Percentiles rank a stretch among this genome's conserved stretches.
These are phyloP conservation scores for Taeniopygia guttata DNA, from an alignment of 2,797 vertebrate genomes.

Conservation along the genomic window DNA sequence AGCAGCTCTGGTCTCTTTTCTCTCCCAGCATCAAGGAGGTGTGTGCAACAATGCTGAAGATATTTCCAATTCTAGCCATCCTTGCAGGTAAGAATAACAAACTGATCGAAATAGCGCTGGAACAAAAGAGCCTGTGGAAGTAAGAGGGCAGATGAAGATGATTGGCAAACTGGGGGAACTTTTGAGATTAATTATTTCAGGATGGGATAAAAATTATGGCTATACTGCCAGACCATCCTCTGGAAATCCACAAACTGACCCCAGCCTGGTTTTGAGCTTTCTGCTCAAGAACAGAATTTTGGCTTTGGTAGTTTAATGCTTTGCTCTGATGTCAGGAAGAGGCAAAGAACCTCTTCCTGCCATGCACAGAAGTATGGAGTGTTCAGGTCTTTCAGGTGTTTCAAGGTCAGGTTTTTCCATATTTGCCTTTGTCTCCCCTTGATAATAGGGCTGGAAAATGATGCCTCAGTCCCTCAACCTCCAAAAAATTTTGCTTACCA, in stretches of 20 bases:
- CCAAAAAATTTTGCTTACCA: neutral
- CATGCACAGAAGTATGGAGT: neutral
- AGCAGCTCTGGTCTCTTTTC: conserved; percentile 1
- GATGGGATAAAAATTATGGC: neutral
- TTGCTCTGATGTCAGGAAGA: neutral
- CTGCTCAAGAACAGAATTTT: neutral
- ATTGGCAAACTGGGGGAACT: neutral
- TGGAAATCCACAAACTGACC: neutral
- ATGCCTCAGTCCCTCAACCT: neutral
- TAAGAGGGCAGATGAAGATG: neutral
- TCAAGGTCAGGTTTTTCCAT: neutral
- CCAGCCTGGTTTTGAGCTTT: neutral
- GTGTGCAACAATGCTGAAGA: conserved; percentile 51
- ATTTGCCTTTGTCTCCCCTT: neutral
- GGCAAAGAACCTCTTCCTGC: neutral
- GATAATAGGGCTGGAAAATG: neutral
- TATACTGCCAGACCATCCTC: neutral
- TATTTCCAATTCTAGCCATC: conserved; percentile 56
- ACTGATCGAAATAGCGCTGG: neutral
- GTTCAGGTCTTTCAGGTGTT: neutral
- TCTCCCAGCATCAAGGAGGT: neutral
- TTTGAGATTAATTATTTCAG: neutral
- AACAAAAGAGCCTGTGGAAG: neutral
- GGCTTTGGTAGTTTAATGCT: neutral
- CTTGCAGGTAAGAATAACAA: conserved; percentile 72